A percentile compares a stretch with the other conserved stretches of the same genome.
Evolutionary conservation across 2,888 invertebrate genomes (phyloP).

Genomic region (Heliconius hortense): DNA sequence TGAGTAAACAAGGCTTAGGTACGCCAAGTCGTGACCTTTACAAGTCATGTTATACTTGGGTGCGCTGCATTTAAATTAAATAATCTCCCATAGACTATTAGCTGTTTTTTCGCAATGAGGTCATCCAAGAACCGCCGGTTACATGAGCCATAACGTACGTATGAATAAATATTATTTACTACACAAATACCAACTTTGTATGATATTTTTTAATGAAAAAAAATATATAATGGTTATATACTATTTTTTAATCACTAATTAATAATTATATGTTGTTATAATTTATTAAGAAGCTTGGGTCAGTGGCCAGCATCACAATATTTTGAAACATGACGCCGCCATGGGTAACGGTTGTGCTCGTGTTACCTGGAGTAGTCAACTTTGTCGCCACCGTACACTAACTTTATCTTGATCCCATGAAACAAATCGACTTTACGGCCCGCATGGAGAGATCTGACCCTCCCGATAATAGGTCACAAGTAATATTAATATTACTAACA

Average conservation of each 20-base stretch:
- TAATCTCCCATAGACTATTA: slow-evolving; percentile 45
- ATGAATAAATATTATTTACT: slow-evolving; percentile 50
- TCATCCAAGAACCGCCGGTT: slow-evolving; percentile 57
- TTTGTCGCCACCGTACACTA: slow-evolving; percentile 50
- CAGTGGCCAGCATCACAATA: slow-evolving; percentile 51
- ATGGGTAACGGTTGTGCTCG: slow-evolving; percentile 55
- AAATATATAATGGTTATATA: background rate
- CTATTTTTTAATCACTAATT: background rate
- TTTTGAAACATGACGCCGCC: slow-evolving; percentile 67
- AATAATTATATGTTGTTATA: background rate
- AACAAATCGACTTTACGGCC: slow-evolving; percentile 64
- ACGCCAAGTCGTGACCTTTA: slow-evolving; percentile 42
- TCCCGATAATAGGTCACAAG: slow-evolving; percentile 71
- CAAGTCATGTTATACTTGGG: slow-evolving; percentile 50
- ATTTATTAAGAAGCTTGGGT: slow-evolving; percentile 15
- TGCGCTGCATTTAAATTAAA: slow-evolving; percentile 49
- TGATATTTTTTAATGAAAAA: background rate
- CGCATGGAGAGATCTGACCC: slow-evolving; percentile 67
- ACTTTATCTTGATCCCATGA: slow-evolving; percentile 67
- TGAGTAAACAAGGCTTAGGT: slow-evolving; percentile 41
- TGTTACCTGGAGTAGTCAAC: slow-evolving; percentile 53
- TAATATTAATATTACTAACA: slow-evolving; percentile 78
- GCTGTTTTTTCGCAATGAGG: slow-evolving; percentile 66
- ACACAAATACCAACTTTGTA: slow-evolving; percentile 53
- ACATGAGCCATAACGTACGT: slow-evolving; percentile 63